Conservation (phyloP, 2,888 invertebrate genomes). For the Lithophane ornitopus region DNA sequence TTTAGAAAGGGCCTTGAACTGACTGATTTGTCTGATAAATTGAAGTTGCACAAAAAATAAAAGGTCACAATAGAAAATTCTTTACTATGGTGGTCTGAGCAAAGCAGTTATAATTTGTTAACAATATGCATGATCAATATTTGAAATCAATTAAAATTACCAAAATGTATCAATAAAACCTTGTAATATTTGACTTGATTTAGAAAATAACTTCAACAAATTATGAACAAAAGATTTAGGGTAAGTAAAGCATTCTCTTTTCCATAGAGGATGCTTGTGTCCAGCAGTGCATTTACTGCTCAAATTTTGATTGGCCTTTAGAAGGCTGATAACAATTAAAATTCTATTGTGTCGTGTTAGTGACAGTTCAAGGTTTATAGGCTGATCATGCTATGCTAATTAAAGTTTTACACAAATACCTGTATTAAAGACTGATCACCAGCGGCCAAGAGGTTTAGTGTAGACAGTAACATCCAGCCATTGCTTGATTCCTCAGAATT, state of each 20-base stretch:
- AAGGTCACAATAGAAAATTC: background rate
- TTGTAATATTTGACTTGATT: background rate
- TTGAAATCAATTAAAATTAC: background rate
- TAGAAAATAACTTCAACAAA: background rate
- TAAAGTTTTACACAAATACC: conserved; percentile 84
- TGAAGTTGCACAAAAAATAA: conserved; percentile 23
- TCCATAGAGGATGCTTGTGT: no score
- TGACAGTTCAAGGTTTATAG: background rate
- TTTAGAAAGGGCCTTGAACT: conserved; percentile 64
- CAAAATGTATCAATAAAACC: background rate
- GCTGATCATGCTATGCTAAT: background rate
- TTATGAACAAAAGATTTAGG: background rate
- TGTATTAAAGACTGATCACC: conserved; percentile 97
- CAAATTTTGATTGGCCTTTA: no score
- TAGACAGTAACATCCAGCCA: conserved; percentile 98
- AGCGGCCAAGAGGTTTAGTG: conserved; percentile 97
- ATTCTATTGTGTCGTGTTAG: no score
- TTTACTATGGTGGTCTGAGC: background rate
- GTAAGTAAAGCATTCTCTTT: background rate
- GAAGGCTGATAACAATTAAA: no score
- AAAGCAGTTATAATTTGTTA: background rate
- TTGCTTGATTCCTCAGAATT: conserved; percentile 98
- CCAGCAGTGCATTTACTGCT: background rate
- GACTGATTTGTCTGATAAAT: conserved; percentile 6
- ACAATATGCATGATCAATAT: background rate